Evolutionary conservation across 2,888 invertebrate genomes (phyloP).

Genomic region (Drosophila putrida): DNA sequence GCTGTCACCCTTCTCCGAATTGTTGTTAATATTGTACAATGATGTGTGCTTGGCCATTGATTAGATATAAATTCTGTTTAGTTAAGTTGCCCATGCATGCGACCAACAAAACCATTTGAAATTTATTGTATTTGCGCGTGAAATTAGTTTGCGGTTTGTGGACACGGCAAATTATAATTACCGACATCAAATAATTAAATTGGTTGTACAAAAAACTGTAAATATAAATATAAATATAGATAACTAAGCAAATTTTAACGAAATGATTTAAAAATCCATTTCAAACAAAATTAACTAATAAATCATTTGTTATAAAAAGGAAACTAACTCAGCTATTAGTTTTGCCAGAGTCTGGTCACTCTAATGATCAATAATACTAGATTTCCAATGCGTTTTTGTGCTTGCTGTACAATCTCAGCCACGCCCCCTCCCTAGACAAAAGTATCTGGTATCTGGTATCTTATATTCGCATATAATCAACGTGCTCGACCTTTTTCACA

Average conservation of each 20-base stretch:
- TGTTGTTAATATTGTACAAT: conserved; percentile 5
- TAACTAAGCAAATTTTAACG: conserved; percentile 1
- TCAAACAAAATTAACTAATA: conserved; percentile 1
- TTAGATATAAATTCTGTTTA: conserved; percentile 54
- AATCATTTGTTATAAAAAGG: neutral
- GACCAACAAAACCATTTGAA: conserved; percentile 33
- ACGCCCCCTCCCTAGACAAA: conserved; percentile 10
- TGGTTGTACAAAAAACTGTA: conserved; percentile 30
- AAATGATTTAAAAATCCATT: neutral
- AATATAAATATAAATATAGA: neutral
- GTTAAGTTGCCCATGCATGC: conserved; percentile 32
- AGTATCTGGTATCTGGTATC: neutral
- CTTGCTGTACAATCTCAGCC: neutral
- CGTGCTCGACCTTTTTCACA: conserved; percentile 53
- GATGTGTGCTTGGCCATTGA: conserved; percentile 45
- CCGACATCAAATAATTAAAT: conserved; percentile 55
- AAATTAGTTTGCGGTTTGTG: conserved; percentile 67
- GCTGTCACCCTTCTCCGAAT: conserved; percentile 7
- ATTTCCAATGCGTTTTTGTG: conserved; percentile 4
- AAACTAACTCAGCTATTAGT: neutral
- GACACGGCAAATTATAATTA: conserved; percentile 51
- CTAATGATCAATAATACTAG: conserved; percentile 10
- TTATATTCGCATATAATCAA: conserved; percentile 30
- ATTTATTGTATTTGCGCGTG: conserved; percentile 59
- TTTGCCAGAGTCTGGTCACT: conserved; percentile 15